These are phyloP conservation scores for Camponotus fellah DNA, from an alignment of 2,888 invertebrate genomes.

Conservation along the genomic window DNA sequence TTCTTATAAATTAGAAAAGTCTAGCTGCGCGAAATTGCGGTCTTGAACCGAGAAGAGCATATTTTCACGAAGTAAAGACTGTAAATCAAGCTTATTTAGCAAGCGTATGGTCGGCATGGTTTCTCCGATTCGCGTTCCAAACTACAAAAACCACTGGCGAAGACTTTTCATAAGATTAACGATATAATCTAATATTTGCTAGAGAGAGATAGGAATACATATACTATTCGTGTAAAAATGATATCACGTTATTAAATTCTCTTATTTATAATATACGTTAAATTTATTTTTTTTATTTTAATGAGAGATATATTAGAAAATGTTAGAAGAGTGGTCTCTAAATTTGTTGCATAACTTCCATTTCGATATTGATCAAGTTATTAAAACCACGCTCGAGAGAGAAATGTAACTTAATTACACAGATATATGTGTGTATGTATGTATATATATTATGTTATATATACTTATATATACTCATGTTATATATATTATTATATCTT, in stretches of 20 bases:
- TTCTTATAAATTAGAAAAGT: conserved; percentile 33
- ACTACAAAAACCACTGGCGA: conserved; percentile 19
- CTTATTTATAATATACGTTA: not conserved
- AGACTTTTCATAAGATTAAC: conserved; percentile 46
- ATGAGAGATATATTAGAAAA: not conserved
- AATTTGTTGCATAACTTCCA: not conserved
- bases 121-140: not conserved
- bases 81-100: conserved; percentile 67
- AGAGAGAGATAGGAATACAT: not conserved
- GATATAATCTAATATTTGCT: conserved; percentile 43
- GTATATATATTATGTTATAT: not conserved
- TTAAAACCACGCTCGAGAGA: not conserved
- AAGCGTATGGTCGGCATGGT: conserved; percentile 51
- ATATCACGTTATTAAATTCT: not conserved
- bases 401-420: not conserved
- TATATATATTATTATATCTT: not conserved
- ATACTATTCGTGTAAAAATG: not conserved
- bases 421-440: not conserved
- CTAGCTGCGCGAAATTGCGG: conserved; percentile 27
- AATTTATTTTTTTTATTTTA: not conserved
- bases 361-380: not conserved
- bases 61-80: conserved; percentile 54
- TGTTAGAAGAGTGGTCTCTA: not conserved
- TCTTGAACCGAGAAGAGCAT: conserved; percentile 42
- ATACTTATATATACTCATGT: not conserved